phyloP scores from a whole-genome alignment of 2,113 vertebrate species.

The Strigops habroptila region DNA sequence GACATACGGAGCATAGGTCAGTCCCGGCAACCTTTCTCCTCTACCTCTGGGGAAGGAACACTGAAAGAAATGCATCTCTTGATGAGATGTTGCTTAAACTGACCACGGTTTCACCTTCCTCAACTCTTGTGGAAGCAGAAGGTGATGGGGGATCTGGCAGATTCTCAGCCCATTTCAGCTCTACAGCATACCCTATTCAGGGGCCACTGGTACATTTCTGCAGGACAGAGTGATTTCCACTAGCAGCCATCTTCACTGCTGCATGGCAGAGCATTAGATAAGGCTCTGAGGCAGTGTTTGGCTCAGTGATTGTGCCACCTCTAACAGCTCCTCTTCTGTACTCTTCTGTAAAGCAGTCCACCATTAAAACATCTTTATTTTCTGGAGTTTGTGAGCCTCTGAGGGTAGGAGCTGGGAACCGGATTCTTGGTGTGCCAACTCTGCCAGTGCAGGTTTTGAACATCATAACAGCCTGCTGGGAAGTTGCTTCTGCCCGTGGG shows the following conservation, averaged over 20 bases:
- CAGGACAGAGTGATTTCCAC: background rate
- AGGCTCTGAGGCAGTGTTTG: background rate
- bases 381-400: background rate
- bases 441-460: background rate
- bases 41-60: accelerated
- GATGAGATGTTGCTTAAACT: background rate
- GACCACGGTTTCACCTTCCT: background rate
- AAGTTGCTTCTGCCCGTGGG: background rate
- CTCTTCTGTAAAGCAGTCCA: background rate
- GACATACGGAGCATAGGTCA: conserved; percentile 94
- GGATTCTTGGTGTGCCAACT: background rate
- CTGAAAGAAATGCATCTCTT: background rate
- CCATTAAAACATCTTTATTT: background rate
- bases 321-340: background rate
- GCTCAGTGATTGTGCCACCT: background rate
- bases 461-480: background rate
- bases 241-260: background rate
- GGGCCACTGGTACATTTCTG: background rate
- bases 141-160: background rate
- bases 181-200: background rate
- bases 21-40: background rate
- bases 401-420: background rate
- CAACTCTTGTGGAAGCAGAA: background rate
- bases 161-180: background rate
- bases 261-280: background rate